Evolutionary conservation across 35 echinoderm and acorn worm genomes (phyloP).

Genomic region (Anneissia japonica): DNA sequence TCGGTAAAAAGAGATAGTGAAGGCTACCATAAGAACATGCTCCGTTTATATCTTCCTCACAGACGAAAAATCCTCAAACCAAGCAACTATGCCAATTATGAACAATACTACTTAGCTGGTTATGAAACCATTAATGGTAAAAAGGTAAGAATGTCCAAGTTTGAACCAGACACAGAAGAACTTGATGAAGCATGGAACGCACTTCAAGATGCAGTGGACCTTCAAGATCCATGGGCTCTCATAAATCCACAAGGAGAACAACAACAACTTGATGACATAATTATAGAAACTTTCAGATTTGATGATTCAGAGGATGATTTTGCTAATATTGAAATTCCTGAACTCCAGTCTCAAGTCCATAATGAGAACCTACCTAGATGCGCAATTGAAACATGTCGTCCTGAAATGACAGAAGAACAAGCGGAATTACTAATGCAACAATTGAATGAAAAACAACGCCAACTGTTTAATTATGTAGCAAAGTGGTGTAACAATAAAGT

Average conservation of each 20-base stretch:
- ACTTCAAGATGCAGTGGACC: not conserved
- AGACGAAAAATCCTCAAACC: not conserved
- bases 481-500: not conserved
- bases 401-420: not conserved
- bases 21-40: not conserved
- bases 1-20: not conserved
- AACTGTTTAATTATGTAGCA: not conserved
- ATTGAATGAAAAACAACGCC: too few relatives aligned
- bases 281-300: not conserved
- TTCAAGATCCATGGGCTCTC: slow-evolving; percentile 15
- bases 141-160: not conserved
- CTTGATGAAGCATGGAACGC: not conserved
- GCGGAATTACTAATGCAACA: not conserved
- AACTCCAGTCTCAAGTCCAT: not conserved
- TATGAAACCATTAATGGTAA: not conserved
- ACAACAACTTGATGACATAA: not conserved
- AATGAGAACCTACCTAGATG: not conserved
- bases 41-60: not conserved
- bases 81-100: not conserved
- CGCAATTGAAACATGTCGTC: not conserved
- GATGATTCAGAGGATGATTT: not conserved
- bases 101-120: not conserved
- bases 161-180: slow-evolving; percentile 3
- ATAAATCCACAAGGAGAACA: slow-evolving; percentile 13
- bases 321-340: not conserved